phyloP scores from a whole-genome alignment of 2,797 vertebrate species.

The Lepidocolaptes lacrymiger region DNA sequence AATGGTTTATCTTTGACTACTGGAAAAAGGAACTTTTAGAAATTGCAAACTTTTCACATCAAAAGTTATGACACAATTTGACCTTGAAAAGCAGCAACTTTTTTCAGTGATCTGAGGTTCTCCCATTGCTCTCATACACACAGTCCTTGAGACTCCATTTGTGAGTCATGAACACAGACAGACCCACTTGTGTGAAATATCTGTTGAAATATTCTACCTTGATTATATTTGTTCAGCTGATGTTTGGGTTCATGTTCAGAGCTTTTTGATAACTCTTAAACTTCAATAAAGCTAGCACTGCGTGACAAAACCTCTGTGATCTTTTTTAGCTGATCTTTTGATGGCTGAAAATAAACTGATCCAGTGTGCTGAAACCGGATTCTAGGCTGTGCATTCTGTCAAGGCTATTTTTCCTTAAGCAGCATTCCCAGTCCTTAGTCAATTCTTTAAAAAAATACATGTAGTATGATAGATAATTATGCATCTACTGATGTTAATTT shows the following conservation, averaged over 20 bases:
- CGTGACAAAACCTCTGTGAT: slow-evolving; percentile 53
- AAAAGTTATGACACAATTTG: not conserved
- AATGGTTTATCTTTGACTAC: not conserved
- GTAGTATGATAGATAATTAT: not conserved
- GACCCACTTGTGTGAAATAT: not conserved
- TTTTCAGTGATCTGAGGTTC: not conserved
- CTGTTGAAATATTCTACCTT: slow-evolving; percentile 21
- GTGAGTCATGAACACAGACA: not conserved
- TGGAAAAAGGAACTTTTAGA: not conserved
- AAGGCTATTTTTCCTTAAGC: slow-evolving; percentile 19
- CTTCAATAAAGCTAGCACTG: slow-evolving; percentile 37
- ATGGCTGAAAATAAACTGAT: slow-evolving; percentile 65
- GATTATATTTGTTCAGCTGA: slow-evolving; percentile 38
- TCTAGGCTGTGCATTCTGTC: slow-evolving; percentile 30
- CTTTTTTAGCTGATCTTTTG: slow-evolving; percentile 46
- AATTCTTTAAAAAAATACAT: not conserved
- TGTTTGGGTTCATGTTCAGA: slow-evolving; percentile 46
- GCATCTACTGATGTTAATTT: not conserved
- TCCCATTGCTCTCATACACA: not conserved
- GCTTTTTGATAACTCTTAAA: slow-evolving; percentile 37
- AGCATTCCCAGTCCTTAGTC: not conserved
- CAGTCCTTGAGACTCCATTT: not conserved
- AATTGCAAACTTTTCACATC: not conserved
- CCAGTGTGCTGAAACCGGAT: not conserved
- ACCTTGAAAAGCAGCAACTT: not conserved